Evolutionary conservation across 1,140 invertebrate genomes (phyloP), one percentile per base, ranked within the genome.

Genomic region (Drosophila cardini): DNA sequence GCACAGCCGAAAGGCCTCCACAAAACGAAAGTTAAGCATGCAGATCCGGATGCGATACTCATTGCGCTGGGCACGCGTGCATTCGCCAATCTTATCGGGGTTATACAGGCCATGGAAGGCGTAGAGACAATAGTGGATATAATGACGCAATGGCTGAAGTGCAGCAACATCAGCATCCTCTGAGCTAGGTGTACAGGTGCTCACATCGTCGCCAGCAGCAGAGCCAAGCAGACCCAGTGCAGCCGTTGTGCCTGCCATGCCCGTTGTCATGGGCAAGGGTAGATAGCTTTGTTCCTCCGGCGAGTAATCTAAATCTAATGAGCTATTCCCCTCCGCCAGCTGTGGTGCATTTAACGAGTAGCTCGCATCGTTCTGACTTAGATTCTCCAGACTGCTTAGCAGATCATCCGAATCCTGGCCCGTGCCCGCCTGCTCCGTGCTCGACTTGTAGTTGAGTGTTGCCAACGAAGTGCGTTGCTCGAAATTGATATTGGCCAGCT

Each of bases 51-150:
- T 90, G 48, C 90, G 90, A 76, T 90, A 92, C 76, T 92, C 91
- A 11, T 87, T 69, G 4, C 89, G 85, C 13, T 84, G 57, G 45
- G 75, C 61, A 55, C 83, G 83, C 2, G 84, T 58, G 26, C 80
- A 92, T 46, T 93, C 92, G 53, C 93, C 77, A 55, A 94, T 93
- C 80, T 92, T 93, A 11, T 91, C 89, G 10, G 92, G 91, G 69
- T 93, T 92, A 45, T 94, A 94, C 36, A 94, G 80, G 21, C 93
- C 93, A 53, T 92, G 86, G 62, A 94, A 94, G 30, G 93, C 92
- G 73, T 94, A 93, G 5, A 94, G 65, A 45, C 93, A 93, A 73
- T 94, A 94, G 78, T 95, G 94, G 53, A 95, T 91, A 64, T 91
- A 92, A 64, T 91, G 78, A 5, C 90, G 80, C 38, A 92, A 43